Conservation (phyloP, 2,888 invertebrate genomes). For the Xanthia togata region DNA sequence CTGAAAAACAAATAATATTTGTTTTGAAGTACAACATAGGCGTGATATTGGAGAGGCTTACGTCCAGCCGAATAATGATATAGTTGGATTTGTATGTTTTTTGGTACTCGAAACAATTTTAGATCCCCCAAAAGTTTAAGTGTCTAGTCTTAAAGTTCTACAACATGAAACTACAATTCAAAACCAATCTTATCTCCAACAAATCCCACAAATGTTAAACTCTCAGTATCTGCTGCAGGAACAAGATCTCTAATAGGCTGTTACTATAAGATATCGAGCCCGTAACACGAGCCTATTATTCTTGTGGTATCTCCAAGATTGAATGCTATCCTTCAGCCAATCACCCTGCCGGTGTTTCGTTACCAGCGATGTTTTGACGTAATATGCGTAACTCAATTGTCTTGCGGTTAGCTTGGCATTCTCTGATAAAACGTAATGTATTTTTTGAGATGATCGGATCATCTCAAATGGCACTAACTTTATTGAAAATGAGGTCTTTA, state of each 20-base stretch:
- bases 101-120: neutral
- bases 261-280: constrained; percentile 67
- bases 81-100: neutral
- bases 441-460: constrained; percentile 59
- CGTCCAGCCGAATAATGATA: neutral
- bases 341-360: constrained; percentile 66
- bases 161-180: neutral
- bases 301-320: constrained; percentile 71
- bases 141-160: neutral
- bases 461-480: constrained; percentile 37
- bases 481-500: constrained; percentile 47
- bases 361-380: constrained; percentile 67
- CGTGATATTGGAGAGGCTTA: no score
- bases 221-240: constrained; percentile 38
- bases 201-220: constrained; percentile 39
- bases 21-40: neutral
- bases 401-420: constrained; percentile 62
- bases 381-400: constrained; percentile 68
- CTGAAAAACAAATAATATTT: neutral
- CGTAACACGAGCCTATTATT: constrained; percentile 68
- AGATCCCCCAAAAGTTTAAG: neutral
- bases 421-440: constrained; percentile 55
- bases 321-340: constrained; percentile 70
- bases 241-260: constrained; percentile 62
- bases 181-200: constrained; percentile 35